Conservation (phyloP, 2,888 invertebrate genomes). For the Agrochola litura region DNA sequence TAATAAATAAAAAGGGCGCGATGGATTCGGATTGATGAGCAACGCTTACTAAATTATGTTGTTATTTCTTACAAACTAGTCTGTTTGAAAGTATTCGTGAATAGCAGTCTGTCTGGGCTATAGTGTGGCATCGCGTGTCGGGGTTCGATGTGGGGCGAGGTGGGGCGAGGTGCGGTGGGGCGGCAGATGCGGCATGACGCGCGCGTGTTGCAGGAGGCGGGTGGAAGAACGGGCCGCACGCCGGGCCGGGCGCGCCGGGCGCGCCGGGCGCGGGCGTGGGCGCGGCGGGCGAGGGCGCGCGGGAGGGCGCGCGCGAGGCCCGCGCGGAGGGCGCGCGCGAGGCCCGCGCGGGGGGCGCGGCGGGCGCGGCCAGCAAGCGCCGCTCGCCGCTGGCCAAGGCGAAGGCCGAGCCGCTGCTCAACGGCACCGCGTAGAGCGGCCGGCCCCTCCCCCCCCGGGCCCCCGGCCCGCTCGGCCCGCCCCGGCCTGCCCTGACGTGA, state of each 20-base stretch:
- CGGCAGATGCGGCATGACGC: conserved; percentile 2
- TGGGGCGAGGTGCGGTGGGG: background rate
- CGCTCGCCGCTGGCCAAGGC: conserved; percentile 88
- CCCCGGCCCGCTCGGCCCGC: conserved; percentile 35
- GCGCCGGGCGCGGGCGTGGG: background rate
- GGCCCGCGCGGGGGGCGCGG: conserved; percentile 67
- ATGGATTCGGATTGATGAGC: background rate
- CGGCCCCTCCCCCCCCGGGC: conserved; percentile 12
- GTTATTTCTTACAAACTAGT: background rate
- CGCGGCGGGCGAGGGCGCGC: conserved; percentile 66
- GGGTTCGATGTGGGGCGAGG: background rate
- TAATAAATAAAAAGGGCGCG: background rate
- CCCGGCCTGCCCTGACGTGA: conserved; percentile 31
- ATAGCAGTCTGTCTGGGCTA: background rate
- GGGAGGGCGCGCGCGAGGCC: conserved; percentile 63
- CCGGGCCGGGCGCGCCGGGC: conserved; percentile 58
- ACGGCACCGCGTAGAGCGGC: conserved; percentile 90
- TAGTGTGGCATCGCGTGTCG: background rate
- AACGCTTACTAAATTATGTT: background rate
- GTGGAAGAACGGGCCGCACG: conserved; percentile 87
- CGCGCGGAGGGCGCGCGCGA: conserved; percentile 61
- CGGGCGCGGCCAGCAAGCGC: conserved; percentile 71
- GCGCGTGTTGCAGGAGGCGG: conserved; percentile 78
- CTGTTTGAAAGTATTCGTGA: background rate
- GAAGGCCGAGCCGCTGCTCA: conserved; percentile 91